phyloP scores from a whole-genome alignment of 2,888 invertebrate genomes.

The Sesia apiformis region DNA sequence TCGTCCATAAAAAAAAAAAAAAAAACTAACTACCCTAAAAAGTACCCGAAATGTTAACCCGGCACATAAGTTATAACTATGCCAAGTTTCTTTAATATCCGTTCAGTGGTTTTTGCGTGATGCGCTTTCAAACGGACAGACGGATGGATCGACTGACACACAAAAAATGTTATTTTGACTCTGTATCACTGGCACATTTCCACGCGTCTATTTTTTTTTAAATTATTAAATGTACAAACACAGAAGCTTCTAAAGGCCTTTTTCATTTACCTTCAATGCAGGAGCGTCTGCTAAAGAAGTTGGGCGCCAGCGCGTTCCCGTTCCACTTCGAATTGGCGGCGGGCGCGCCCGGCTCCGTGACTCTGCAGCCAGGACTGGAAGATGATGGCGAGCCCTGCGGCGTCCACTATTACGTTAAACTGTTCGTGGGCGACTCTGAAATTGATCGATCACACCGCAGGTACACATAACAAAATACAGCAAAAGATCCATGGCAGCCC shows the following conservation, averaged over 20 bases:
- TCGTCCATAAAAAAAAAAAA: no score
- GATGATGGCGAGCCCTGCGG: conserved; percentile 94
- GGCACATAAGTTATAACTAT: no score
- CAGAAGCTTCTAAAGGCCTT: background rate
- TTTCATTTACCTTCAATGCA: conserved; percentile 26
- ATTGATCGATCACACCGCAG: conserved; percentile 87
- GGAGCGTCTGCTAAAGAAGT: conserved; percentile 89
- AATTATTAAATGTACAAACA: background rate
- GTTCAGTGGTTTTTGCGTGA: no score
- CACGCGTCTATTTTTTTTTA: no score
- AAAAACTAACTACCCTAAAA: no score
- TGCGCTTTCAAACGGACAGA: no score
- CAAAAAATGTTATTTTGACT: no score
- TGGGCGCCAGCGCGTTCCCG: conserved; percentile 89
- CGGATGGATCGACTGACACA: no score
- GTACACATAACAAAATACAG: conserved; percentile 28
- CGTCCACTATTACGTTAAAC: conserved; percentile 93
- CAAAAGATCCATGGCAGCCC: no score
- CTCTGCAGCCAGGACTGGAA: conserved; percentile 89
- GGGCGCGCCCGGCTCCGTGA: conserved; percentile 93
- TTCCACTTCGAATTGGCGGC: conserved; percentile 88
- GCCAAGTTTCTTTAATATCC: no score
- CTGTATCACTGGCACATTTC: no score
- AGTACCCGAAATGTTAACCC: no score
- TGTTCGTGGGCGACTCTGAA: conserved; percentile 87